phyloP scores from a whole-genome alignment of 2,113 vertebrate genomes.

The Mus pahari region DNA sequence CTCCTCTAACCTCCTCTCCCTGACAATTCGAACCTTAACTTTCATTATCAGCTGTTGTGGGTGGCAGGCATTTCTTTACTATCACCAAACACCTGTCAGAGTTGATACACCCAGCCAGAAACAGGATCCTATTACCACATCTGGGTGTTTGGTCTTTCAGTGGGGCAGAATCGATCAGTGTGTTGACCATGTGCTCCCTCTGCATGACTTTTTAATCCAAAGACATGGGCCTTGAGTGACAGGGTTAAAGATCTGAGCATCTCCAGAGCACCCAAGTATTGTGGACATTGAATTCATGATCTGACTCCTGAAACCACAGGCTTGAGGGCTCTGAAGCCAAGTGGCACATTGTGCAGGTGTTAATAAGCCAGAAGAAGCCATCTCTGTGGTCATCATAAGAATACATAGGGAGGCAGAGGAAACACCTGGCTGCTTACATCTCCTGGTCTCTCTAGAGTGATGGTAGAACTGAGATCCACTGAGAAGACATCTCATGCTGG shows the following conservation, averaged over 20 bases:
- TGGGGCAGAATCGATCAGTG: background rate
- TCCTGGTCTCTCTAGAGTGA: no score
- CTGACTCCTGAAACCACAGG: background rate
- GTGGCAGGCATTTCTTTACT: background rate
- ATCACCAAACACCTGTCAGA: accelerated
- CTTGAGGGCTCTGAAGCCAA: background rate
- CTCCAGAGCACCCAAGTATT: background rate
- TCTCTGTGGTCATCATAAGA: background rate
- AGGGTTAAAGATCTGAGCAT: background rate
- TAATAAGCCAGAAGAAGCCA: background rate
- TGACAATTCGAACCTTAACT: background rate
- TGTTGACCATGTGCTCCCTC: background rate
- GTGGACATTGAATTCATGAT: background rate
- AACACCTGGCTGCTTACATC: no score
- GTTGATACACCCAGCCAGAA: background rate
- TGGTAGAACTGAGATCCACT: no score
- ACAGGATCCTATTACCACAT: background rate
- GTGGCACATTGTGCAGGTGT: background rate
- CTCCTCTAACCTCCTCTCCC: no score
- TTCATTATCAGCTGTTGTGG: background rate
- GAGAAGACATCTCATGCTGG: no score
- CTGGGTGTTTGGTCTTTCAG: background rate
- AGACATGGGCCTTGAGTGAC: background rate
- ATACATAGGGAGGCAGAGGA: no score
- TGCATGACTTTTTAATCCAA: background rate